Conservation (phyloP, 2,888 invertebrate genomes). For the Carcina quercana region DNA sequence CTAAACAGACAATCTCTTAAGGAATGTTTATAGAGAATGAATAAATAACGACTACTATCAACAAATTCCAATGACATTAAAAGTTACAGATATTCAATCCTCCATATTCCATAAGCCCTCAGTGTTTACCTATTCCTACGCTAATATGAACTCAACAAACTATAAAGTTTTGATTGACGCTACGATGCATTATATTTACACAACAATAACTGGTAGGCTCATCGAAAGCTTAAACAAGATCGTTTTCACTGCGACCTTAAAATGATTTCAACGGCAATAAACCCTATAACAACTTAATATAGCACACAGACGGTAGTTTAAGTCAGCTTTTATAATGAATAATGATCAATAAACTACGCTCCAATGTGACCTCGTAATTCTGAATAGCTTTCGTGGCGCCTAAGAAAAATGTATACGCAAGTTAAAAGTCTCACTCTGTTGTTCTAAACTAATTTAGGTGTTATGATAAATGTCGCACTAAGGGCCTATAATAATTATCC, state of each 20-base stretch:
- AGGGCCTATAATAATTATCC: too few species aligned
- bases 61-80: too few species aligned
- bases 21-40: too few species aligned
- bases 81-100: too few species aligned
- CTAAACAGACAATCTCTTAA: too few species aligned
- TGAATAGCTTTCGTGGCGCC: constrained; percentile 29
- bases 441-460: too few species aligned
- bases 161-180: neutral
- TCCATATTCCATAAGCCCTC: too few species aligned
- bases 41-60: too few species aligned
- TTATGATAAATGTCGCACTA: too few species aligned
- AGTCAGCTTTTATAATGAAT: constrained; percentile 53
- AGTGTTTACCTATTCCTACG: neutral
- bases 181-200: neutral
- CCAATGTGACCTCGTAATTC: constrained; percentile 40
- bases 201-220: neutral
- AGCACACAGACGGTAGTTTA: constrained; percentile 42
- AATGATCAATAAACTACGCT: constrained; percentile 59
- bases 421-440: too few species aligned
- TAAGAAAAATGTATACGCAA: constrained; percentile 2
- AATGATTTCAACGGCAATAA: constrained; percentile 34
- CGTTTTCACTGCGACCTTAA: neutral
- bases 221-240: too few species aligned
- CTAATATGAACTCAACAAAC: too few species aligned
- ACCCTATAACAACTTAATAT: constrained; percentile 54